Conservation (phyloP, 2,888 invertebrate species). For the Ptilodon capucinus region DNA sequence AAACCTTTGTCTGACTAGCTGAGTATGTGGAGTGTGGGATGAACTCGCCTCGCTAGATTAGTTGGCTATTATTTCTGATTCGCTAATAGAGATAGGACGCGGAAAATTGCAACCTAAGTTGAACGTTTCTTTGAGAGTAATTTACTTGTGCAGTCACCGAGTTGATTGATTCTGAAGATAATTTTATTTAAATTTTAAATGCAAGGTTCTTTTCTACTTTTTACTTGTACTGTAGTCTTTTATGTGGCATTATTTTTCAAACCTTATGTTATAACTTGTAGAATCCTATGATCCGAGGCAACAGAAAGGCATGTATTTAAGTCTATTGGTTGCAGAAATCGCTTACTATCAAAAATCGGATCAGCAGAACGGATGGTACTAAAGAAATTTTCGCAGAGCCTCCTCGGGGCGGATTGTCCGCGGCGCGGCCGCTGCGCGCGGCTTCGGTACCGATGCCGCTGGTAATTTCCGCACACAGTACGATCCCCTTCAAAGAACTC, state of each 20-base stretch:
- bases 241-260: no score
- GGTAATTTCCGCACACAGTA: conserved; percentile 65
- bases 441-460: conserved; percentile 58
- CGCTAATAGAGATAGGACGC: background rate
- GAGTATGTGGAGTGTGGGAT: background rate
- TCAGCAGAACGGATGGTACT: background rate
- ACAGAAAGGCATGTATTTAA: background rate
- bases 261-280: background rate
- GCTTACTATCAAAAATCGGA: background rate
- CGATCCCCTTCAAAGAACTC: conserved; percentile 54
- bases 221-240: no score
- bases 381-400: conserved; percentile 2
- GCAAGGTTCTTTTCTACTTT: background rate
- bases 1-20: no score
- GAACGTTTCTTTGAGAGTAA: background rate
- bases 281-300: background rate
- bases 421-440: conserved; percentile 43
- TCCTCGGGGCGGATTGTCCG: conserved; percentile 33
- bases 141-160: background rate
- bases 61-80: background rate
- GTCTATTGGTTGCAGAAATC: background rate
- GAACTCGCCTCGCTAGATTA: background rate
- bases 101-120: background rate
- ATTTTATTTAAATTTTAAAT: background rate
- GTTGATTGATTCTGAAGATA: background rate